A percentile compares a stretch with the other conserved stretches of the same genome.
Conservation (phyloP, 2,888 invertebrate species). For the Perizoma affinitatum region DNA sequence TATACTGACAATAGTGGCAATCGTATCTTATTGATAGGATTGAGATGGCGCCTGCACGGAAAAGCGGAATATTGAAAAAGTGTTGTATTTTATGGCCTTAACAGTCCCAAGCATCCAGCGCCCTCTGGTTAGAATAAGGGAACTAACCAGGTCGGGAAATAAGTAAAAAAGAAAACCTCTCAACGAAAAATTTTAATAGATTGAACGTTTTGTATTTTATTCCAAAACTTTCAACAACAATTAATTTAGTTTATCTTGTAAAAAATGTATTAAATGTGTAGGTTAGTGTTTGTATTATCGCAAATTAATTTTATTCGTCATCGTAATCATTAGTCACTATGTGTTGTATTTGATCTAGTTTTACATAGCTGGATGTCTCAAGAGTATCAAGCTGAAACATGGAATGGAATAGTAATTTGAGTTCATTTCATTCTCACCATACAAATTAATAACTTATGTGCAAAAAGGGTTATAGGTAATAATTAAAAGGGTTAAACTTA, state of each 20-base stretch:
- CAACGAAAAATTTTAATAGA: neutral
- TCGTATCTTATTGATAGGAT: no score
- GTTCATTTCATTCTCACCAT: no score
- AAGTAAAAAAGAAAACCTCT: no score
- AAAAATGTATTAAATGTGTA: constrained; percentile 14
- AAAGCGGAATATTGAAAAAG: no score
- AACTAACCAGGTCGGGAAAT: no score
- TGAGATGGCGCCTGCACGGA: no score
- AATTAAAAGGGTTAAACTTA: no score
- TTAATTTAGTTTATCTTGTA: constrained; percentile 16
- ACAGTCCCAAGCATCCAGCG: no score
- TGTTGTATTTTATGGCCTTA: no score
- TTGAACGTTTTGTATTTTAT: constrained; percentile 28
- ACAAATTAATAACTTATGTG: no score
- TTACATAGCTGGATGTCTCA: constrained; percentile 8
- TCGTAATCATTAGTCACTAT: constrained; percentile 13
- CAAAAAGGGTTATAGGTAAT: no score
- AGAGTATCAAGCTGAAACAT: constrained; percentile 5
- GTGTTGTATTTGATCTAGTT: constrained; percentile 27
- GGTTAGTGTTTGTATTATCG: constrained; percentile 27
- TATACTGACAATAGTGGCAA: neutral
- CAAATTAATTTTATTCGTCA: constrained; percentile 21
- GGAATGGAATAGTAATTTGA: neutral
- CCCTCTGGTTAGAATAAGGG: no score
- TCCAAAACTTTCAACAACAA: constrained; percentile 24